Conservation (phyloP, 2,888 invertebrate genomes). For the Rhagonycha fulva region DNA sequence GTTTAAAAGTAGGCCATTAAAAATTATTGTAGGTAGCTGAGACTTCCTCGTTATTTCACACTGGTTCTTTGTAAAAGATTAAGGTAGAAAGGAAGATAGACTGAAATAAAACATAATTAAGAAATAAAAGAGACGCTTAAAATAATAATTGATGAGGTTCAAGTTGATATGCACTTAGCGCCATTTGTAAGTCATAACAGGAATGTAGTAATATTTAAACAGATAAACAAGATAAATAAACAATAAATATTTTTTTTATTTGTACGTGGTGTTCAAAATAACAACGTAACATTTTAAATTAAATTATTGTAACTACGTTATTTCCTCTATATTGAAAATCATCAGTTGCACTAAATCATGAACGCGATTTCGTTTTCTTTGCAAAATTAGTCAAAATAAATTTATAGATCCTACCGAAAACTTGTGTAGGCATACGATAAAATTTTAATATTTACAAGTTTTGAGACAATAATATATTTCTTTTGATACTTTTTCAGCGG, state of each 20-base stretch:
- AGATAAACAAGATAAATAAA: background rate
- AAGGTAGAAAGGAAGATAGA: too few species aligned
- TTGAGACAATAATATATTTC: background rate
- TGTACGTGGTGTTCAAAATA: background rate
- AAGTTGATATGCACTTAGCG: background rate
- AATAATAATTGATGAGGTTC: background rate
- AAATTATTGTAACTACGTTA: background rate
- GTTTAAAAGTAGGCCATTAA: background rate
- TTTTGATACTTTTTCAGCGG: slow-evolving; percentile 1
- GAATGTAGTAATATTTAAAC: background rate
- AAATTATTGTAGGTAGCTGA: background rate
- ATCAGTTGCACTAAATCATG: background rate
- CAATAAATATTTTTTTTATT: background rate
- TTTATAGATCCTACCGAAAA: too few species aligned
- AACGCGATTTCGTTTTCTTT: background rate
- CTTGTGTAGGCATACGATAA: background rate
- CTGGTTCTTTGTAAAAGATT: background rate
- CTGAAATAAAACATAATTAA: background rate
- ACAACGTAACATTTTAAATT: background rate
- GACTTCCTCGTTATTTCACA: background rate
- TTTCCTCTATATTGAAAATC: background rate
- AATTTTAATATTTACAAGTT: background rate
- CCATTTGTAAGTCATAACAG: background rate
- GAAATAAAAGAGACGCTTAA: too few species aligned
- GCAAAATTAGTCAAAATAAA: background rate